Evolutionary conservation across 2,113 vertebrate genomes (phyloP), one percentile per base, ranked within the genome.

Genomic region (Benthochromis sp.): DNA sequence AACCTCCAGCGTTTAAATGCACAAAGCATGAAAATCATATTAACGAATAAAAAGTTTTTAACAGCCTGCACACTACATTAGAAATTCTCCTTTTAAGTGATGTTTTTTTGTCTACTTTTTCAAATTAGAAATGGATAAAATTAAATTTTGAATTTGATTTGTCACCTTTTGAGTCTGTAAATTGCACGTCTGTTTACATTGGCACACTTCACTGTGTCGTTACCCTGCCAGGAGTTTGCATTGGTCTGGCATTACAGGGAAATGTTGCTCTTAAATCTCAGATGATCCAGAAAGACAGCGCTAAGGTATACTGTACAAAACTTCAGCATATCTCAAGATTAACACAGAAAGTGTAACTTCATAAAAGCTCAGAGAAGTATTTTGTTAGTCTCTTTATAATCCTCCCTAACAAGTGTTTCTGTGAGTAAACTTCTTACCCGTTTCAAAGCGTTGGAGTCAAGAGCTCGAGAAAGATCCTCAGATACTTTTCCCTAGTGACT

Each of bases 361-460:
- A 73, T 54, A 54, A 52, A 69, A 38, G 59, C 50, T 31, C 31
- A 55, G 36, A 43, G 9, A 50, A 31, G 11, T 9, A n/a, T 57
- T 55, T 27, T 31, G 9, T 57, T 54, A 21, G 40, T 16, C 43
- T 86, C 34, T 53, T 24, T n/a, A 29, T 12, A 82, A 71, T 53
- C 9, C 14, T 79, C 54, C 16, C 83, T 14, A 83, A 55, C 2
- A 19, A 81, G 47, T 9, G 21, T 29, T 36, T 45, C 38, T 82
- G 43, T 61, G 52, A 14, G 78, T n/a, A 29, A 90, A 53, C 40
- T 43, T 79, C 92, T 92, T 89, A 95, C 94, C 94, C 2, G 59
- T 85, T 73, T 89, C 21, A 34, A 29, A 21, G 36, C 12, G 50
- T 40, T 53, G 10, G 11, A 50, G 29, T 85, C 13, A 8, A 55